These are phyloP conservation scores for Cherax destructor DNA, from an alignment of 1,140 invertebrate genomes.

Conservation along the genomic window DNA sequence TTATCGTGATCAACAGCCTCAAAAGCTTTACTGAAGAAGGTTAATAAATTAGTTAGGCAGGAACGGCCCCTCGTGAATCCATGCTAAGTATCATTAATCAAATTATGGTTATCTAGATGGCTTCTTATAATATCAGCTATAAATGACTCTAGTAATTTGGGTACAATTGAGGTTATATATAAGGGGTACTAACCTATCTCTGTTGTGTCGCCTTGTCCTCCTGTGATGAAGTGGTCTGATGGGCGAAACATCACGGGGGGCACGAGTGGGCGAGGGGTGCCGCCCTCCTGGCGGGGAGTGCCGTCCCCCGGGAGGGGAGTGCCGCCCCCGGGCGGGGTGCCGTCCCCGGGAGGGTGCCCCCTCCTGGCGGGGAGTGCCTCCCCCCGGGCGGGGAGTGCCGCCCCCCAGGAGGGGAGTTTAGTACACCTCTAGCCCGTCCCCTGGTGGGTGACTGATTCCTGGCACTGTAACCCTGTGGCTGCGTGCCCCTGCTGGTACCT, in stretches of 20 bases:
- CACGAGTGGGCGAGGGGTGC: background rate
- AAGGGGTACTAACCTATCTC: background rate
- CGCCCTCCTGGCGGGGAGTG: background rate
- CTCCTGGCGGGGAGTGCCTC: background rate
- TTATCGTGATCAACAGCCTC: too few relatives aligned
- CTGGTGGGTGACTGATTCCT: slow-evolving; percentile 7
- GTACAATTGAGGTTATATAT: too few relatives aligned
- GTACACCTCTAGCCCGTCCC: background rate
- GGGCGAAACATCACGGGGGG: slow-evolving; percentile 23
- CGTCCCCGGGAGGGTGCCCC: background rate
- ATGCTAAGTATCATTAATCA: too few relatives aligned
- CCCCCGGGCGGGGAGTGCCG: background rate
- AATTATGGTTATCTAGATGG: too few relatives aligned
- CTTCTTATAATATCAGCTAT: too few relatives aligned
- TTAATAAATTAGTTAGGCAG: too few relatives aligned
- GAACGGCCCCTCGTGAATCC: too few relatives aligned
- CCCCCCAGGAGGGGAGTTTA: background rate
- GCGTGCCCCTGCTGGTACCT: background rate
- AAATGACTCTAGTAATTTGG: too few relatives aligned
- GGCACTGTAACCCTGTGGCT: background rate
- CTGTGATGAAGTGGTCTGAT: slow-evolving; percentile 24
- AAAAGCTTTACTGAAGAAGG: too few relatives aligned
- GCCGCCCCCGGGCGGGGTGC: background rate
- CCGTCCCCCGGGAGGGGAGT: background rate
- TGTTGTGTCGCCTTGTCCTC: slow-evolving; percentile 3